Percentiles rank a stretch among this genome's conserved stretches.
Evolutionary conservation across 2,113 vertebrate genomes (phyloP).

Genomic region (Cairina moschata): DNA sequence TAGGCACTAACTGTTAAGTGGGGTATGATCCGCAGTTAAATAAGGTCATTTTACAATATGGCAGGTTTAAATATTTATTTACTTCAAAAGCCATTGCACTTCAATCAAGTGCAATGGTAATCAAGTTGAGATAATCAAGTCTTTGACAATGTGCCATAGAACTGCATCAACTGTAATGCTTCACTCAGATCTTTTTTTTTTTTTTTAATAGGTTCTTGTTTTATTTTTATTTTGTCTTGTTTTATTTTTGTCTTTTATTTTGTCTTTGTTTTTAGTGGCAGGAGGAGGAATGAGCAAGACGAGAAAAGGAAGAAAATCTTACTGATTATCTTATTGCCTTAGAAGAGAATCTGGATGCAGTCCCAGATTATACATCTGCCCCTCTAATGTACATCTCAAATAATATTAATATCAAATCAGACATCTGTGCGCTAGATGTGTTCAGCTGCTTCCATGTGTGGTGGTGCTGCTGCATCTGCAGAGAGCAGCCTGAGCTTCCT

Average conservation of each 20-base stretch:
- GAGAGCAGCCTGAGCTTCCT: not conserved
- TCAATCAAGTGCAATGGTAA: not conserved
- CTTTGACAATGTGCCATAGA: not conserved
- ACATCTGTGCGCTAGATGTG: slow-evolving; percentile 14
- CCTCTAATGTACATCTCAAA: slow-evolving; percentile 54
- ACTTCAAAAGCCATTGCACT: not conserved
- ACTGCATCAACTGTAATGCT: not conserved
- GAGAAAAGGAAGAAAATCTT: not conserved
- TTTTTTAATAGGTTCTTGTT: not conserved
- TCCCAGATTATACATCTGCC: slow-evolving; percentile 39
- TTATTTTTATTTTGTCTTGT: not conserved
- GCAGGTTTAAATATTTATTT: slow-evolving; percentile 7
- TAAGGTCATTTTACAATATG: not conserved
- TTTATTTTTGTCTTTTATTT: not conserved
- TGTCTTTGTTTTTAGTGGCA: not conserved
- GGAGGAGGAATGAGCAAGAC: not conserved
- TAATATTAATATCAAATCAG: slow-evolving; percentile 23
- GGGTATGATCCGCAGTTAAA: not conserved
- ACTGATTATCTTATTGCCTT: not conserved
- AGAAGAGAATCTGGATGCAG: slow-evolving; percentile 35
- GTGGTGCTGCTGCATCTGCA: slow-evolving; percentile 15
- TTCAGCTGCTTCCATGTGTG: slow-evolving; percentile 4
- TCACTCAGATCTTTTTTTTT: not conserved
- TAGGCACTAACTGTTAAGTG: not conserved
- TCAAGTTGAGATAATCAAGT: not conserved